These are phyloP conservation scores for Pseudeuparius sepicola DNA, from an alignment of 2,888 invertebrate genomes.

Conservation along the genomic window DNA sequence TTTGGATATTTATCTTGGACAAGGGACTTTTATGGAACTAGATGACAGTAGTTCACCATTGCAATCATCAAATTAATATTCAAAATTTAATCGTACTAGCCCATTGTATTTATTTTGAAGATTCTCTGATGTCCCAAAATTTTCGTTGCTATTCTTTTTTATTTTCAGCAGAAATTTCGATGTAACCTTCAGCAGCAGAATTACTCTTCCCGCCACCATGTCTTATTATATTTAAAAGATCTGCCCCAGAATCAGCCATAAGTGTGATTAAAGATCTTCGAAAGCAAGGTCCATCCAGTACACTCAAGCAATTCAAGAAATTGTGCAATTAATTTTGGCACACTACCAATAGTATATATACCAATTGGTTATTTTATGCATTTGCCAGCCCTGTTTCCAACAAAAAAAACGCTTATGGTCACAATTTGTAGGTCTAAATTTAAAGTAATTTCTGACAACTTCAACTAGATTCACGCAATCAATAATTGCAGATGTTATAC, in stretches of 20 bases:
- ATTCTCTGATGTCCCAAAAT: slow-evolving; percentile 1
- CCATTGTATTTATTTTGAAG: too few relatives aligned
- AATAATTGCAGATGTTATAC: background rate
- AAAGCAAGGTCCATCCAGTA: background rate
- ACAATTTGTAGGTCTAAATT: slow-evolving; percentile 1
- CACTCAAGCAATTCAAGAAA: slow-evolving; percentile 1
- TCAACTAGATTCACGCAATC: slow-evolving; percentile 2
- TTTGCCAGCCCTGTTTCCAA: slow-evolving; percentile 2
- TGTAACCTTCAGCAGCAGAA: slow-evolving; percentile 2
- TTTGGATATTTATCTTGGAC: too few relatives aligned
- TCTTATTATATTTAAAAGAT: slow-evolving; percentile 1
- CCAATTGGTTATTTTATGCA: slow-evolving; percentile 2
- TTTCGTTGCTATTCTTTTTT: slow-evolving; percentile 2
- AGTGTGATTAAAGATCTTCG: slow-evolving; percentile 2
- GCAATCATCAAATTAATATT: too few relatives aligned
- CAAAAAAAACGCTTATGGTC: background rate
- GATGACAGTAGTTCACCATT: too few relatives aligned
- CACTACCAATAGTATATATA: slow-evolving; percentile 2
- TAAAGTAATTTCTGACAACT: slow-evolving; percentile 2
- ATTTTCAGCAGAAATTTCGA: slow-evolving; percentile 3
- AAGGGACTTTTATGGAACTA: too few relatives aligned
- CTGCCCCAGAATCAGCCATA: slow-evolving; percentile 1
- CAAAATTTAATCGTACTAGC: too few relatives aligned
- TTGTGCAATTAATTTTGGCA: slow-evolving; percentile 2
- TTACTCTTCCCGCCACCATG: too few relatives aligned